These are phyloP conservation scores for Phengaris arion DNA, from an alignment of 2,888 invertebrate genomes.

Conservation along the genomic window DNA sequence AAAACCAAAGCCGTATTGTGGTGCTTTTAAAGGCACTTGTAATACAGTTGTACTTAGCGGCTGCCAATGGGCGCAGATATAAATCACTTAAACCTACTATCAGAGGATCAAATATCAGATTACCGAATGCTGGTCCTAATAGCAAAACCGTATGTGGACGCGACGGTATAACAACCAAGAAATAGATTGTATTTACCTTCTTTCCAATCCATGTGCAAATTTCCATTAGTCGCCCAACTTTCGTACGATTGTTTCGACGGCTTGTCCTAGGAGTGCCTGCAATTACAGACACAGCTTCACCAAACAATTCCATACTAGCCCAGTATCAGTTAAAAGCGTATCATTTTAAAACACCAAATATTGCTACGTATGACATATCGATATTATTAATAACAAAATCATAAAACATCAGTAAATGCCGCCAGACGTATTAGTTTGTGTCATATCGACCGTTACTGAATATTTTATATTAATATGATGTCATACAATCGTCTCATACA, in stretches of 20 bases:
- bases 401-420: not conserved
- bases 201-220: slow-evolving; percentile 70
- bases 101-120: too few relatives aligned
- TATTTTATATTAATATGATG: slow-evolving; percentile 2
- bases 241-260: slow-evolving; percentile 54
- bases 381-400: not conserved
- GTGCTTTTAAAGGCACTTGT: too few relatives aligned
- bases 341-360: slow-evolving; percentile 11
- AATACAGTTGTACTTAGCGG: too few relatives aligned
- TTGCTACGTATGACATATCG: not conserved
- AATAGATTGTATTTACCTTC: slow-evolving; percentile 53
- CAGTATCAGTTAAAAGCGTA: not conserved
- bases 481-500: slow-evolving; percentile 13
- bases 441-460: not conserved
- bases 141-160: too few relatives aligned
- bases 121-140: too few relatives aligned
- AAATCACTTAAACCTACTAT: too few relatives aligned
- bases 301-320: not conserved
- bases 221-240: slow-evolving; percentile 62
- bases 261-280: slow-evolving; percentile 61
- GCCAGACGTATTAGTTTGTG: not conserved
- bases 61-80: too few relatives aligned
- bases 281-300: slow-evolving; percentile 42
- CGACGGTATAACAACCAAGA: not conserved
- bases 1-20: too few relatives aligned